phyloP scores from a whole-genome alignment of 2,113 vertebrate genomes.

The Sinocyclocheilus grahami region DNA sequence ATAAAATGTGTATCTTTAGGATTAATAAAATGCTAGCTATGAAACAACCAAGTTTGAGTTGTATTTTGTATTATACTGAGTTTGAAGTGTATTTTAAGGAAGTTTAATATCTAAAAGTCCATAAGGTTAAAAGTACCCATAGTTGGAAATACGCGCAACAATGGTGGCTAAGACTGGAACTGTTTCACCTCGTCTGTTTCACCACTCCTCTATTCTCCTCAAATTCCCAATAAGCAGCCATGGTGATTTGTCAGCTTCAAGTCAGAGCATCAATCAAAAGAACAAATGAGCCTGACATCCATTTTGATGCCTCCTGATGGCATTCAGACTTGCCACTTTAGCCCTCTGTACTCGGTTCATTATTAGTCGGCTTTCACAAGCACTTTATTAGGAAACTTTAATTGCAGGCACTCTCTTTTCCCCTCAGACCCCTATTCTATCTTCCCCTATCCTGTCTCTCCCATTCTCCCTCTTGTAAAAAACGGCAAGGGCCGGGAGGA shows the following conservation, averaged over 20 bases:
- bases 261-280: conserved; percentile 35
- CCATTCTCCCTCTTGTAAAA: background rate
- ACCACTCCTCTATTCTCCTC: background rate
- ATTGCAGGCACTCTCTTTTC: conserved; percentile 25
- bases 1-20: too few species aligned
- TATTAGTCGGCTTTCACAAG: conserved; percentile 29
- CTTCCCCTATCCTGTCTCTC: background rate
- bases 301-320: conserved; percentile 40
- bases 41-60: background rate
- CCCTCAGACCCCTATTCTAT: conserved; percentile 8
- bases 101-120: background rate
- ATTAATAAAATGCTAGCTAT: background rate
- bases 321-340: conserved; percentile 17
- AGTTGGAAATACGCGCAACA: background rate
- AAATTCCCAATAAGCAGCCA: background rate
- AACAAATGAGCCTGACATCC: conserved; percentile 38
- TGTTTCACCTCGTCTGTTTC: background rate
- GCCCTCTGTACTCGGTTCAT: conserved; percentile 28
- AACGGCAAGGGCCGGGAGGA: conserved; percentile 27
- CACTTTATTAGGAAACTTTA: conserved; percentile 45
- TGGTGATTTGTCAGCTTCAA: background rate
- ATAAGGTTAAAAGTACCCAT: background rate
- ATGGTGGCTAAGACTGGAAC: background rate
- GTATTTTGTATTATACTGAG: background rate
- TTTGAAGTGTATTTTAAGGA: background rate